phyloP scores from a whole-genome alignment of 2,113 vertebrate genomes.

The Epinephelus moara region DNA sequence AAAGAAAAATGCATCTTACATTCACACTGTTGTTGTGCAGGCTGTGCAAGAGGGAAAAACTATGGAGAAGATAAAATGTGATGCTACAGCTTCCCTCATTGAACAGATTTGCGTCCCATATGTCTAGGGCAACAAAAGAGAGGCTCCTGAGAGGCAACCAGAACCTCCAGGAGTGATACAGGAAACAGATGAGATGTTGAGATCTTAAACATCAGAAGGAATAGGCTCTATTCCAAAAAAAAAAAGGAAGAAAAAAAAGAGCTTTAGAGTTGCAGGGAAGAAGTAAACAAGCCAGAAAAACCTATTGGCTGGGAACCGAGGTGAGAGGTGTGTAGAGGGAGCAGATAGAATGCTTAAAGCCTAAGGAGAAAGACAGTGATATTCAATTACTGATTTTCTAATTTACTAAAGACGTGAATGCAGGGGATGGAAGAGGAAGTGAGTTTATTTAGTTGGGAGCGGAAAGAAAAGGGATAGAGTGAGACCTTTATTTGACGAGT shows the following conservation, averaged over 20 bases:
- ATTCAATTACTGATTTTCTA: constrained; percentile 77
- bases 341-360: constrained; percentile 54
- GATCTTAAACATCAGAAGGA: constrained; percentile 71
- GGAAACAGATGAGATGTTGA: constrained; percentile 69
- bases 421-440: constrained; percentile 32
- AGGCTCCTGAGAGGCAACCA: constrained; percentile 63
- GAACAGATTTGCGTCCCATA: constrained; percentile 74
- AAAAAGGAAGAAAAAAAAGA: not conserved
- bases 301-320: constrained; percentile 54
- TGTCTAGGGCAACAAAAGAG: constrained; percentile 70
- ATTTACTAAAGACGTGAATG: constrained; percentile 69
- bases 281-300: constrained; percentile 70
- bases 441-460: constrained; percentile 67
- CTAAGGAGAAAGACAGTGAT: constrained; percentile 59
- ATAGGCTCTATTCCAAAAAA: constrained; percentile 53
- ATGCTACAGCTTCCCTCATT: constrained; percentile 53
- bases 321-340: constrained; percentile 59
- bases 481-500: constrained; percentile 75
- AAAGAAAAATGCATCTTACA: constrained; percentile 32
- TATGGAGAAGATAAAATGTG: constrained; percentile 48
- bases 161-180: constrained; percentile 50
- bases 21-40: constrained; percentile 44
- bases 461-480: constrained; percentile 55
- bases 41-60: constrained; percentile 20
- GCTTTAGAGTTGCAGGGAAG: constrained; percentile 51